These are phyloP conservation scores for Ellobius talpinus DNA, from an alignment of 2,113 vertebrate species.

Conservation along the genomic window DNA sequence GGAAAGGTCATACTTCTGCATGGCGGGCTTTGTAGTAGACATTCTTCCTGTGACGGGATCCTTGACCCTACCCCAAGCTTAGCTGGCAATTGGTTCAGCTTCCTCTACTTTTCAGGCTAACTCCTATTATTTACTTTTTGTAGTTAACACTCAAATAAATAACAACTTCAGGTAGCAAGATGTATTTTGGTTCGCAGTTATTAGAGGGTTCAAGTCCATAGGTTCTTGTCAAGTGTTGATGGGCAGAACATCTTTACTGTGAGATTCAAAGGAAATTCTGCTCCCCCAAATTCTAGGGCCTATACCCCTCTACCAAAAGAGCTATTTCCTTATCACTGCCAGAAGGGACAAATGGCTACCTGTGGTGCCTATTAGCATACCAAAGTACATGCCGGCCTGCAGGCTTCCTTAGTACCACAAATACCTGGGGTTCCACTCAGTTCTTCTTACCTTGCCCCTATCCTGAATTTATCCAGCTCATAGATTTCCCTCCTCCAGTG, in stretches of 20 bases:
- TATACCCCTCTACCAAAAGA: too few species aligned
- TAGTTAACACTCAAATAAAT: not conserved
- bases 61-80: not conserved
- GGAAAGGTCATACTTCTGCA: not conserved
- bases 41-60: not conserved
- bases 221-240: not conserved
- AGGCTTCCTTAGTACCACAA: not conserved
- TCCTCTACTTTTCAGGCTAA: not conserved
- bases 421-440: not conserved
- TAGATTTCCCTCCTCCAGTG: not conserved
- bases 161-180: not conserved
- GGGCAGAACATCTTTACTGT: not conserved
- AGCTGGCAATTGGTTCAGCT: not conserved
- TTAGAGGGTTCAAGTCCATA: not conserved
- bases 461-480: too few species aligned
- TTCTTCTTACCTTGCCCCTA: not conserved
- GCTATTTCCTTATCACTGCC: not conserved
- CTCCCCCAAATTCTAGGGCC: not conserved
- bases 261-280: not conserved
- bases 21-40: accelerated
- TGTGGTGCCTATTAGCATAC: not conserved
- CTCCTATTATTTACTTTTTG: not conserved
- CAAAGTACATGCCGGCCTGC: not conserved
- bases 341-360: not conserved
- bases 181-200: not conserved